Percentiles rank a stretch among this genome's conserved stretches.
phyloP scores from a whole-genome alignment of 2,888 invertebrate species.

The Agelastica alni region DNA sequence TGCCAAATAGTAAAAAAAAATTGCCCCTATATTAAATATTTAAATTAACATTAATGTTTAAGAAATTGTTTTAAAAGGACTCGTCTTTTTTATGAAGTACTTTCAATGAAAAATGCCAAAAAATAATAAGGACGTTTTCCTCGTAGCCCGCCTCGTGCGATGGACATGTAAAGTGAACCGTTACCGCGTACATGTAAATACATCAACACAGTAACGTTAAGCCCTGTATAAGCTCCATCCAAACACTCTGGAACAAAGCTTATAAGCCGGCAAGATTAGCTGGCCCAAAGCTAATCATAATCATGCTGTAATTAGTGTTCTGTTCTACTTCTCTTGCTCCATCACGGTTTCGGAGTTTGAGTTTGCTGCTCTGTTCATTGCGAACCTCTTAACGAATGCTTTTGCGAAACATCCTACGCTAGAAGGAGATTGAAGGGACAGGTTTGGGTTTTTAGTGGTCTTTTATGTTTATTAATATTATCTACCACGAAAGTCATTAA shows the following conservation, averaged over 20 bases:
- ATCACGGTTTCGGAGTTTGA: conserved; percentile 20
- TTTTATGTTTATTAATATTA: conserved; percentile 2
- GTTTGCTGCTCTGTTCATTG: conserved; percentile 16
- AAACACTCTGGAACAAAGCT: conserved; percentile 54
- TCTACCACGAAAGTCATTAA: background rate
- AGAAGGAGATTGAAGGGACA: conserved; percentile 10
- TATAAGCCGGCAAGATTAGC: conserved; percentile 55
- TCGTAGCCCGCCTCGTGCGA: background rate
- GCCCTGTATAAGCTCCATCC: conserved; percentile 53
- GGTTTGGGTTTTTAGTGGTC: conserved; percentile 10
- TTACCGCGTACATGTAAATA: conserved; percentile 42
- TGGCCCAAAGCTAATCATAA: conserved; percentile 58
- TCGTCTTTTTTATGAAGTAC: too few species aligned
- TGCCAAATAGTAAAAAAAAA: too few species aligned
- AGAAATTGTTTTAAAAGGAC: too few species aligned
- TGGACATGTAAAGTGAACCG: conserved; percentile 2
- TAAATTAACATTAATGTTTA: too few species aligned
- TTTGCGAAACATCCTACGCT: conserved; percentile 2
- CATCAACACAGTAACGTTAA: conserved; percentile 48
- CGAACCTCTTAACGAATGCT: conserved; percentile 7
- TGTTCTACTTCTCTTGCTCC: conserved; percentile 23
- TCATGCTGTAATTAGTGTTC: conserved; percentile 55
- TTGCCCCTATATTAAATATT: too few species aligned
- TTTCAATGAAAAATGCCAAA: too few species aligned
- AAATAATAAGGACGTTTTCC: too few species aligned